These are phyloP conservation scores for Nasonia giraulti DNA, from an alignment of 1,140 invertebrate species.

Conservation along the genomic window DNA sequence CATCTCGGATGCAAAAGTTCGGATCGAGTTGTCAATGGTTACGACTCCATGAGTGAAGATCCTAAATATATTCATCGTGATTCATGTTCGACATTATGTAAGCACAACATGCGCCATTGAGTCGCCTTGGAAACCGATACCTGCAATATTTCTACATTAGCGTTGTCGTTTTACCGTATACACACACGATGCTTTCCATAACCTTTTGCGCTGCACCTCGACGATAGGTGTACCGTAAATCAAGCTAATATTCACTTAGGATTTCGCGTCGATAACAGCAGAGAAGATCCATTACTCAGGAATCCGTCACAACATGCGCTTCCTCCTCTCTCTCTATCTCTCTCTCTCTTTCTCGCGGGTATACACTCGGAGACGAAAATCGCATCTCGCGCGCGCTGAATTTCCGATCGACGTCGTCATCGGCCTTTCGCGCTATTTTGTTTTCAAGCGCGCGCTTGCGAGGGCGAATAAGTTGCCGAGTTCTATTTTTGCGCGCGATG, in stretches of 20 bases:
- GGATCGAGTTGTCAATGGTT: not conserved
- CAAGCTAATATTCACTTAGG: too few relatives aligned
- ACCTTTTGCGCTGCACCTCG: not conserved
- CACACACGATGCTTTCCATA: not conserved
- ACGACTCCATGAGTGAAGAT: not conserved
- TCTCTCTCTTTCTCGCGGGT: too few relatives aligned
- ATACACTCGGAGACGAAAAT: not conserved
- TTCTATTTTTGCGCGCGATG: slow-evolving; percentile 29
- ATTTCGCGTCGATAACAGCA: too few relatives aligned
- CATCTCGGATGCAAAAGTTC: too few relatives aligned
- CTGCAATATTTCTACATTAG: not conserved
- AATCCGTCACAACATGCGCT: not conserved
- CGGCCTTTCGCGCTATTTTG: slow-evolving; percentile 17
- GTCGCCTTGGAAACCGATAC: not conserved
- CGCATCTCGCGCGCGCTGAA: not conserved
- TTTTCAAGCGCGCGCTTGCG: not conserved
- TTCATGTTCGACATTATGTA: slow-evolving; percentile 38
- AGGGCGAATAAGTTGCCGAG: not conserved
- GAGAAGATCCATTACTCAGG: too few relatives aligned
- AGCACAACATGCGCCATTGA: not conserved
- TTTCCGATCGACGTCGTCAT: not conserved
- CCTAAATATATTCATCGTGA: slow-evolving; percentile 28
- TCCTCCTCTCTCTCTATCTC: not conserved
- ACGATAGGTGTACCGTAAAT: not conserved
- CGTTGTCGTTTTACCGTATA: not conserved